These are phyloP conservation scores for Mythimna lalbum DNA, from an alignment of 2,888 invertebrate genomes.

Conservation along the genomic window DNA sequence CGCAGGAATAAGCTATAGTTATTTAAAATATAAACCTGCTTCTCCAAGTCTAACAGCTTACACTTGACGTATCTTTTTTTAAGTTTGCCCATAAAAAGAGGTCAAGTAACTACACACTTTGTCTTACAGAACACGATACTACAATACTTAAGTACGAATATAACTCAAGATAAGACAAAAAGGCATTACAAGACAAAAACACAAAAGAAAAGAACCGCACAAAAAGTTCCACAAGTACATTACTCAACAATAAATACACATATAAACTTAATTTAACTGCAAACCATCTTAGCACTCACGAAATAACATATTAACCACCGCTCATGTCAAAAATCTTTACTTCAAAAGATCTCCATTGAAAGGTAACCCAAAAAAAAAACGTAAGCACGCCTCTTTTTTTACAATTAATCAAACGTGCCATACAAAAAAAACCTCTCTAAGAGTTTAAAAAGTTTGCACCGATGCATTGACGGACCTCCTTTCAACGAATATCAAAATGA, in stretches of 20 bases:
- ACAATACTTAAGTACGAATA: slow-evolving; percentile 42
- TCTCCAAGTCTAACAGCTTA: neutral
- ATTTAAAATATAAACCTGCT: neutral
- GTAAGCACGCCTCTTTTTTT: slow-evolving; percentile 74
- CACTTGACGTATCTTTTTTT: neutral
- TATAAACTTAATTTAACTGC: slow-evolving; percentile 66
- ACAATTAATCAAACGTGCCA: slow-evolving; percentile 83
- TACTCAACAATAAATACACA: slow-evolving; percentile 54
- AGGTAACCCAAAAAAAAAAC: slow-evolving; percentile 66
- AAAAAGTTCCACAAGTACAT: slow-evolving; percentile 37
- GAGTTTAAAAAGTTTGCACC: slow-evolving; percentile 87
- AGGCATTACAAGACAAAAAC: slow-evolving; percentile 33
- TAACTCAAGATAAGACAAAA: slow-evolving; percentile 46
- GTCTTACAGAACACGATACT: slow-evolving; percentile 30
- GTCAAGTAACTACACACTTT: slow-evolving; percentile 20
- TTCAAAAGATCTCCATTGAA: slow-evolving; percentile 75
- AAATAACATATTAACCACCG: slow-evolving; percentile 67
- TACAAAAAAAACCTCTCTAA: slow-evolving; percentile 73
- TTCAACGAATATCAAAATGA: slow-evolving; percentile 88
- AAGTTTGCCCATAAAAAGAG: neutral
- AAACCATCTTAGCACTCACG: slow-evolving; percentile 63
- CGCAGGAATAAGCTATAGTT: neutral
- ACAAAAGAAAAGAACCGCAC: slow-evolving; percentile 33
- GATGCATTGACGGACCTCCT: slow-evolving; percentile 87
- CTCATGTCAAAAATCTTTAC: slow-evolving; percentile 64